phyloP scores from a whole-genome alignment of 2,113 vertebrate species.

The Tupaia tana region DNA sequence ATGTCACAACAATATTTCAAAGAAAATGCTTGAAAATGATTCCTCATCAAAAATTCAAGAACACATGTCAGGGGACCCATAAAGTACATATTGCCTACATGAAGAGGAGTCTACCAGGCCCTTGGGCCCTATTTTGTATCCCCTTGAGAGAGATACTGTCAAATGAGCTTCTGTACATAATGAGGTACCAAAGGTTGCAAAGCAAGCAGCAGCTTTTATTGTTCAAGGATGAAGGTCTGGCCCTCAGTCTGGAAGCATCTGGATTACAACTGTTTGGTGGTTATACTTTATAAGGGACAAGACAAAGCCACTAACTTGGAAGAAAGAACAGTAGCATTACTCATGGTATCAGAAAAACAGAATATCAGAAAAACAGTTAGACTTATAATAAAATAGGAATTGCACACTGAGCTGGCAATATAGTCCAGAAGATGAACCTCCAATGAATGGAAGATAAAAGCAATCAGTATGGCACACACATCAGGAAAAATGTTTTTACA shows the following conservation, averaged over 20 bases:
- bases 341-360: background rate
- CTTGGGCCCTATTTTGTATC: background rate
- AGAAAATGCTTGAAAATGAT: background rate
- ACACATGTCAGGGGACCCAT: background rate
- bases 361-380: too few relatives aligned
- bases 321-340: background rate
- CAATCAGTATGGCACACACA: background rate
- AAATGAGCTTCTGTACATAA: background rate
- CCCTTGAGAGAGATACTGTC: background rate
- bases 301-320: background rate
- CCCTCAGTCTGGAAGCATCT: background rate
- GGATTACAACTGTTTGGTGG: background rate
- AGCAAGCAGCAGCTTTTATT: background rate
- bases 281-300: background rate
- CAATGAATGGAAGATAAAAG: background rate
- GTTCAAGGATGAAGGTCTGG: rapidly evolving
- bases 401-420: background rate
- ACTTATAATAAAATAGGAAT: background rate
- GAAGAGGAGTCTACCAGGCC: background rate
- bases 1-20: background rate
- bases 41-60: background rate
- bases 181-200: too few relatives aligned
- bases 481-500: background rate
- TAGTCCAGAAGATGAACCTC: background rate
- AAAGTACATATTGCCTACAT: background rate